Conservation (phyloP, 2,888 invertebrate genomes). For the Meandrusa payeni region DNA sequence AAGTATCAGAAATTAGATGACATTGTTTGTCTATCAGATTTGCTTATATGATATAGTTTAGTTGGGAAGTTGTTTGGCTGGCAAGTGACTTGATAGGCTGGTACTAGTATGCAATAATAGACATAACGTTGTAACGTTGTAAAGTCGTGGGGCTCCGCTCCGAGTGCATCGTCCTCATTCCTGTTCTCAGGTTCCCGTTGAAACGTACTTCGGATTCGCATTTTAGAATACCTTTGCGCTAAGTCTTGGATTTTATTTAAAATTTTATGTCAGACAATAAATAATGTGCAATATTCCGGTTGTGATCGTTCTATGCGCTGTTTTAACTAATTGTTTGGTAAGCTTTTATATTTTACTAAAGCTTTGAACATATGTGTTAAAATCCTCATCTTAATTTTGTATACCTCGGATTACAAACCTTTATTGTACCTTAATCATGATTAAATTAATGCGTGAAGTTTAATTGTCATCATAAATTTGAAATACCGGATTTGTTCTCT, state of each 20-base stretch:
- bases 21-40: no score
- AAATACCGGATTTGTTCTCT: no score
- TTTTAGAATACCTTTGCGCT: not conserved
- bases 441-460: no score
- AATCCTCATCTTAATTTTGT: no score
- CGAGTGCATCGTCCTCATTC: conserved; percentile 61
- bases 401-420: no score
- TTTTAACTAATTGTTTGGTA: conserved; percentile 1
- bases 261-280: conserved; percentile 7
- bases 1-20: no score
- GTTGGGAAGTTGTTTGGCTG: no score
- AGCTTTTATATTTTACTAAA: no score
- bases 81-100: conserved; percentile 18
- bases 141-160: conserved; percentile 36
- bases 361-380: no score
- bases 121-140: conserved; percentile 30
- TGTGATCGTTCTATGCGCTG: conserved; percentile 8
- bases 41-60: no score
- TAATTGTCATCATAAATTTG: no score
- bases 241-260: not conserved
- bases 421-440: no score
- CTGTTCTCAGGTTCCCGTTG: conserved; percentile 46
- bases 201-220: conserved; percentile 29
- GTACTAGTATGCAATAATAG: conserved; percentile 34
- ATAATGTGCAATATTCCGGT: conserved; percentile 20